Percentiles rank a stretch among this genome's conserved stretches.
phyloP scores from a whole-genome alignment of 2,797 vertebrate genomes.

The Hydrophis major region DNA sequence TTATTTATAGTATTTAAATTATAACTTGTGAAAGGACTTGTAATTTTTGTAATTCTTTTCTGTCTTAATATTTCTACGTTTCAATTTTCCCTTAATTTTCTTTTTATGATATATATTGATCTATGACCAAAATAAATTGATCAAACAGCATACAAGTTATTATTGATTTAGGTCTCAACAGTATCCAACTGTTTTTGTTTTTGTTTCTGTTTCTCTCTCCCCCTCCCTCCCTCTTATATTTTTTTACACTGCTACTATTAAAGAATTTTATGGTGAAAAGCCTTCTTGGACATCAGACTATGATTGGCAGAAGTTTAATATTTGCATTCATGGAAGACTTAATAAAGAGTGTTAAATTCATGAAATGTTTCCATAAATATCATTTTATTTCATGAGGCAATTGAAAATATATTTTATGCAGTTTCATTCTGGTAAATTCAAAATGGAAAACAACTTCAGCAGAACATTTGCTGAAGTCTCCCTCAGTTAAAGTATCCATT shows the following conservation, averaged over 20 bases:
- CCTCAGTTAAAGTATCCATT: constrained; percentile 58
- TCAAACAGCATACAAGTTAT: not conserved
- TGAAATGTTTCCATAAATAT: constrained; percentile 27
- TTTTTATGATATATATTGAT: not conserved
- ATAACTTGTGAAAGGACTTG: not conserved
- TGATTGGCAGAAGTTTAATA: constrained; percentile 44
- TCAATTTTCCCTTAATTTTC: not conserved
- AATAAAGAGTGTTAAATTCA: constrained; percentile 17
- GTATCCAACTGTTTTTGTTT: not conserved
- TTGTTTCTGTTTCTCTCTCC: no score
- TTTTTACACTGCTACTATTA: not conserved
- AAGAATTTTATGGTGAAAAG: not conserved
- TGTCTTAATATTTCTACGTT: not conserved
- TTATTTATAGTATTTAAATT: not conserved
- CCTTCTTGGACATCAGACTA: constrained; percentile 36
- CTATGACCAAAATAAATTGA: not conserved
- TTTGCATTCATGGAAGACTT: constrained; percentile 43
- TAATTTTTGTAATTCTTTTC: not conserved
- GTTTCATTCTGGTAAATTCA: constrained; percentile 16
- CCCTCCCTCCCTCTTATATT: not conserved
- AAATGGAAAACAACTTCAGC: constrained; percentile 45
- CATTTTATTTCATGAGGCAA: constrained; percentile 33
- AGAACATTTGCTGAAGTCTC: constrained; percentile 57
- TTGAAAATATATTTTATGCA: constrained; percentile 18
- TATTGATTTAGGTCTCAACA: constrained; percentile 15